phyloP scores from a whole-genome alignment of 2,888 invertebrate species.

The Sericinus montela region DNA sequence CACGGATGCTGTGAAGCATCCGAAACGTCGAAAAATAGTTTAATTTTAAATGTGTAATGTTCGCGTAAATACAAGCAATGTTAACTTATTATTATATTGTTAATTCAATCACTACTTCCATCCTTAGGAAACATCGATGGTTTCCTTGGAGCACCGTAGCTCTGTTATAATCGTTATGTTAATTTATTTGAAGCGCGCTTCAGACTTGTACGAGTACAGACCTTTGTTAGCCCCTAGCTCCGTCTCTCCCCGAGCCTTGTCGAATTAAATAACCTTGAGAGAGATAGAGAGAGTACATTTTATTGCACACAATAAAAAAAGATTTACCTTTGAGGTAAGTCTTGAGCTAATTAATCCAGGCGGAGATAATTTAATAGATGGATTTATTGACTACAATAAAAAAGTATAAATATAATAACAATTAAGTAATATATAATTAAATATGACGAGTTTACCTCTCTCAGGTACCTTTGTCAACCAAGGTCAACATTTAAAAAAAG shows the following conservation, averaged over 20 bases:
- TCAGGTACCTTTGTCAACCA: no score
- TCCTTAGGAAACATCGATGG: background rate
- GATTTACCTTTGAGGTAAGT: background rate
- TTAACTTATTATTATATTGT: background rate
- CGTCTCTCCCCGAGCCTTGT: background rate
- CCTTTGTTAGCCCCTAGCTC: conserved; percentile 7
- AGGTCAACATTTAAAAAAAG: no score
- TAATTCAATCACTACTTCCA: background rate
- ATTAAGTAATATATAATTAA: no score
- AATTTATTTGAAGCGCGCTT: conserved; percentile 15
- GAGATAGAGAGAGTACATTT: no score
- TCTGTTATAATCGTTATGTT: conserved; percentile 8
- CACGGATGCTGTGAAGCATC: no score
- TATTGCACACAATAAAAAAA: no score
- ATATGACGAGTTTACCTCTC: no score
- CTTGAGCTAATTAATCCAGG: conserved; percentile 5
- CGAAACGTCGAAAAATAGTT: no score
- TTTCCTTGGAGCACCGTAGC: background rate
- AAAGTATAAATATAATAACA: no score
- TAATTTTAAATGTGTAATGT: no score
- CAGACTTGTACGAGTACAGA: background rate
- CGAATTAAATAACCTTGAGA: background rate
- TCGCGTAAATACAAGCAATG: no score
- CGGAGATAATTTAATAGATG: background rate
- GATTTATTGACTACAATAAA: no score